phyloP scores from a whole-genome alignment of 1,140 invertebrate genomes.

The Drosophila nigrodunni region DNA sequence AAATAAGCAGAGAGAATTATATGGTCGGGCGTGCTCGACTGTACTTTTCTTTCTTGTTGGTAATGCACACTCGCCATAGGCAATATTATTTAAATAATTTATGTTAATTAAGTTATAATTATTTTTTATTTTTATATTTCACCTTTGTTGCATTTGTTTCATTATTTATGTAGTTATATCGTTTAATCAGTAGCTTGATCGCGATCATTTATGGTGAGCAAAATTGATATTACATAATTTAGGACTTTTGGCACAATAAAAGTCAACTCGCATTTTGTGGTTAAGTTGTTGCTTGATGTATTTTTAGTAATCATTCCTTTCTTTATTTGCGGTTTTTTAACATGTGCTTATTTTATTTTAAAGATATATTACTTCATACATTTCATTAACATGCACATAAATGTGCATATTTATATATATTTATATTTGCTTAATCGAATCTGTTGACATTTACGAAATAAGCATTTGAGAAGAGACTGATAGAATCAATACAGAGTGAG shows the following conservation, averaged over 20 bases:
- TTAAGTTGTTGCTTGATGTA: conserved; percentile 30
- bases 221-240: conserved; percentile 64
- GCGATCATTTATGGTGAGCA: conserved; percentile 41
- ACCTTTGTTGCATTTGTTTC: conserved; percentile 69
- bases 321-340: conserved; percentile 69
- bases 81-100: conserved; percentile 7
- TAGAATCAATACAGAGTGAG: conserved; percentile 14
- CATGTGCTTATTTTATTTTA: conserved; percentile 68
- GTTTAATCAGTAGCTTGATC: conserved; percentile 8
- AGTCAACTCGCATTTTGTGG: conserved; percentile 46
- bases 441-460: conserved; percentile 35
- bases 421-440: conserved; percentile 15
- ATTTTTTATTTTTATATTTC: conserved; percentile 58
- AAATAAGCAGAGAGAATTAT: too few species aligned
- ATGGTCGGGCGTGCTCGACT: too few species aligned
- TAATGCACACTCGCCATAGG: too few species aligned
- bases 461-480: conserved; percentile 15
- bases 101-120: conserved; percentile 51
- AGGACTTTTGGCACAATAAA: conserved; percentile 65
- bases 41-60: too few species aligned
- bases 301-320: conserved; percentile 38
- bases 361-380: conserved; percentile 39
- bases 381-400: conserved; percentile 19
- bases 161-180: conserved; percentile 16
- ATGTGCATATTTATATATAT: conserved; percentile 17